phyloP scores from a whole-genome alignment of 1,140 invertebrate genomes.

The Tetramorium simillimum region DNA sequence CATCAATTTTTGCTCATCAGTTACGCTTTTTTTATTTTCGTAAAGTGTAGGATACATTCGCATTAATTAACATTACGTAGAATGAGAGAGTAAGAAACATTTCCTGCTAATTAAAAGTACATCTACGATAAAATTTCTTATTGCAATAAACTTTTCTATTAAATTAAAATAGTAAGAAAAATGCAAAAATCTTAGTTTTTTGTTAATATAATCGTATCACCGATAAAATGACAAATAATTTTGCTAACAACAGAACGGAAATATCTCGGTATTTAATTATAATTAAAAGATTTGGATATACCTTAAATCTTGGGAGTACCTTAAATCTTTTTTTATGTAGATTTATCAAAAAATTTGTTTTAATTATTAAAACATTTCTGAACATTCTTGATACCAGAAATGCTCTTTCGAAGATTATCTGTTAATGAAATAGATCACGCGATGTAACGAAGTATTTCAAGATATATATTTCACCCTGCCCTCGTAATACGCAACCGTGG shows the following conservation, averaged over 20 bases:
- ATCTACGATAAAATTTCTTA: background rate
- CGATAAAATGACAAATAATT: background rate
- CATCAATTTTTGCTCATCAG: background rate
- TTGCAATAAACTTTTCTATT: no score
- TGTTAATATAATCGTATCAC: background rate
- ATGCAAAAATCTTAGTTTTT: background rate
- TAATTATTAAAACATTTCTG: background rate
- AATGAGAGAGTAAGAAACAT: background rate
- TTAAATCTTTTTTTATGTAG: background rate
- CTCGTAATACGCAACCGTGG: slow-evolving; percentile 12
- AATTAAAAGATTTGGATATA: background rate
- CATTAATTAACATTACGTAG: slow-evolving; percentile 34
- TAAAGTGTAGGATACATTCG: background rate
- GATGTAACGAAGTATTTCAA: background rate
- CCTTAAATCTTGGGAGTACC: background rate
- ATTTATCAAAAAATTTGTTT: background rate
- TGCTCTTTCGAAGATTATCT: background rate
- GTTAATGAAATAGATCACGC: slow-evolving; percentile 3
- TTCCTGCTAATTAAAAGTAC: slow-evolving; percentile 35
- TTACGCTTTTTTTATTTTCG: background rate
- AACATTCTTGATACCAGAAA: background rate
- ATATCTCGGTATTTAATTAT: background rate
- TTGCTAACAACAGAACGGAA: background rate
- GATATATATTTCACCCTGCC: background rate
- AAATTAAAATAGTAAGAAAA: background rate